Percentiles rank a stretch among this genome's conserved stretches.
phyloP scores from a whole-genome alignment of 1,140 invertebrate genomes.

The Lordiphosa collinella region DNA sequence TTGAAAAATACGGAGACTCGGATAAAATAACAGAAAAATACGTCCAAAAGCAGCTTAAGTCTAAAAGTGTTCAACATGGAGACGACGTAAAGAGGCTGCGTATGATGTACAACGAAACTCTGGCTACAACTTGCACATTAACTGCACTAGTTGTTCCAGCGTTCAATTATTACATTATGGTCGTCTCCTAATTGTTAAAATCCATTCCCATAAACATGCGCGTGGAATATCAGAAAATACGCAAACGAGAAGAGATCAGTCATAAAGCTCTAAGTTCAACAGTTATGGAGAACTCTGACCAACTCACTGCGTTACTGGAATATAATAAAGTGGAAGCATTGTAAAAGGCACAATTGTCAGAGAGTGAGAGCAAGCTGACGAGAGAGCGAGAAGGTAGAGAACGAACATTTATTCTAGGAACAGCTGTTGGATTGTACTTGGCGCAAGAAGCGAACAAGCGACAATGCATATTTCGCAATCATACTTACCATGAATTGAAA shows the following conservation, averaged over 20 bases:
- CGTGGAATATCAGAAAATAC: not conserved
- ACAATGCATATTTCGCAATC: not conserved
- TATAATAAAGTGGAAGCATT: slow-evolving; percentile 2
- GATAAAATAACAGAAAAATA: too few species aligned
- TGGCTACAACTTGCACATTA: too few species aligned
- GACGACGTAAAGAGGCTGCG: too few species aligned
- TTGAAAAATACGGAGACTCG: too few species aligned
- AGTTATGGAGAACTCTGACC: not conserved
- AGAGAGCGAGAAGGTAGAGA: not conserved
- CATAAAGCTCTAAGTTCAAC: not conserved
- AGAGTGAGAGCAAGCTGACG: not conserved
- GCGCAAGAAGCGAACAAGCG: not conserved
- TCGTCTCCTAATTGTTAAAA: not conserved
- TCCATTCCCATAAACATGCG: not conserved
- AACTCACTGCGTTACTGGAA: not conserved
- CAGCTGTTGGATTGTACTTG: not conserved
- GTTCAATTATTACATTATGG: not conserved
- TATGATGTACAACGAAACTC: too few species aligned
- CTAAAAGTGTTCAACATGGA: too few species aligned
- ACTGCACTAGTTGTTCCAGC: too few species aligned
- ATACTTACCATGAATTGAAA: not conserved
- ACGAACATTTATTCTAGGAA: not conserved
- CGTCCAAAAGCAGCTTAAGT: too few species aligned
- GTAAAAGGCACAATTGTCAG: slow-evolving; percentile 1
- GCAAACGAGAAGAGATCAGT: not conserved